Evolutionary conservation across 1,140 invertebrate genomes (phyloP), one percentile per base, ranked within the genome.

Genomic region (Bicyclus anynana): DNA sequence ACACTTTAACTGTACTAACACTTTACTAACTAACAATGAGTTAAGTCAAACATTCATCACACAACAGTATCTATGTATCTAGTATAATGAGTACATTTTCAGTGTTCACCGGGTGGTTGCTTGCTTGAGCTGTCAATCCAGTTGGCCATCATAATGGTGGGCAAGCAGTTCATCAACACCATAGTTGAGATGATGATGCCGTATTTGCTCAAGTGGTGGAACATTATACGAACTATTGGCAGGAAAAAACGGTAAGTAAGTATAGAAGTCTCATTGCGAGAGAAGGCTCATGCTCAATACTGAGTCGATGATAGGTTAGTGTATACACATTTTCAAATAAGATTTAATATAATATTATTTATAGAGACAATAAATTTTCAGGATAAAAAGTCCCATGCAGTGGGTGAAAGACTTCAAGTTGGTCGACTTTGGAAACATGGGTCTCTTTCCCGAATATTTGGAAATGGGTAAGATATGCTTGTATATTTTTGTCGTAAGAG

Each of bases 401-500:
- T 99, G 97, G 96, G 93, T 97, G 61, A 94, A 95, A 69, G 98
- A 99, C 83, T 98, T 95, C 72, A 95, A 96, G 77, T 89, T 99
- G 29, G 91, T 96, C 2, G 93, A 96, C 67, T 98, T 97, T 91
- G 96, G 95, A 16, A 92, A 96, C 44, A 93, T 96, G 81, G 96
- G 97, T 69, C 90, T 99, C 10, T 99, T 99, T 87, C 95, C 96
- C 2, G 98, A 99, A 89, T 99, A 99, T 89, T 90, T 99, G 47
- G 98, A 99, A 92, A 99, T 99, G 97, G 94, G 96, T 97, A 90
- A 89, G 85, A 0, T 5, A 40, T 2, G 13, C 4, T 18, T 20
- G 23, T 23, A 23, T n/a, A n/a, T n/a, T n/a, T n/a, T n/a, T n/a
- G n/a, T n/a, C n/a, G n/a, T n/a, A n/a, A n/a, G n/a, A n/a, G n/a